phyloP scores from a whole-genome alignment of 1,140 invertebrate species.

The Drosophila nannoptera region DNA sequence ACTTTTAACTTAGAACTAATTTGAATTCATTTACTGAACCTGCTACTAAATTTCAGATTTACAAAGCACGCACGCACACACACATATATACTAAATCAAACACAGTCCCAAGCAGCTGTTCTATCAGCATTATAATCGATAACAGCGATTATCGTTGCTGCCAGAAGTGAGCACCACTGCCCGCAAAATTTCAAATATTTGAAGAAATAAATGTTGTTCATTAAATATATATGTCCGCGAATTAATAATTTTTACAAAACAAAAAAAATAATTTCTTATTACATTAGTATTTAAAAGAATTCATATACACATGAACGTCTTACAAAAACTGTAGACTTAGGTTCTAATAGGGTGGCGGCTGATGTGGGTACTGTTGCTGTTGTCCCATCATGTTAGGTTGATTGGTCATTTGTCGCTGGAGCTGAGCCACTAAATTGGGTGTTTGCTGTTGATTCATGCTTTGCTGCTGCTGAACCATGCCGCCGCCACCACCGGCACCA shows the following conservation, averaged over 20 bases:
- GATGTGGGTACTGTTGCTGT: constrained; percentile 73
- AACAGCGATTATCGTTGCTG: constrained; percentile 1
- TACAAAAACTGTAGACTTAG: constrained; percentile 41
- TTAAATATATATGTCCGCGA: constrained; percentile 27
- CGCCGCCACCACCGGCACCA: constrained; percentile 55
- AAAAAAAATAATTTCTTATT: constrained; percentile 56
- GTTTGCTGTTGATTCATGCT: constrained; percentile 82
- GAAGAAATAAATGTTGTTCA: constrained; percentile 51
- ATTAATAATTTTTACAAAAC: no score
- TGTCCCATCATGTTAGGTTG: constrained; percentile 77
- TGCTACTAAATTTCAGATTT: constrained; percentile 41
- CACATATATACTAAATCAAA: constrained; percentile 17
- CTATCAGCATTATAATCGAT: constrained; percentile 20
- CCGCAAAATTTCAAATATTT: not conserved
- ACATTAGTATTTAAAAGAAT: constrained; percentile 65
- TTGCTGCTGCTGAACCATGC: constrained; percentile 77
- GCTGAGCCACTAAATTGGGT: constrained; percentile 82
- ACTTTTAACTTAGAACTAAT: constrained; percentile 49
- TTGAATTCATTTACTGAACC: constrained; percentile 19
- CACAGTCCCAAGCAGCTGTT: constrained; percentile 48
- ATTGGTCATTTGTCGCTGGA: constrained; percentile 81
- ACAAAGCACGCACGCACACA: constrained; percentile 35
- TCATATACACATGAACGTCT: constrained; percentile 40
- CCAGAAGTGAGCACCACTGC: constrained; percentile 24
- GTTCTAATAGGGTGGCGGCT: constrained; percentile 62